Percentiles rank a stretch among this genome's conserved stretches.
phyloP scores from a whole-genome alignment of 2,797 vertebrate species.

The Pteronotus mesoamericanus region DNA sequence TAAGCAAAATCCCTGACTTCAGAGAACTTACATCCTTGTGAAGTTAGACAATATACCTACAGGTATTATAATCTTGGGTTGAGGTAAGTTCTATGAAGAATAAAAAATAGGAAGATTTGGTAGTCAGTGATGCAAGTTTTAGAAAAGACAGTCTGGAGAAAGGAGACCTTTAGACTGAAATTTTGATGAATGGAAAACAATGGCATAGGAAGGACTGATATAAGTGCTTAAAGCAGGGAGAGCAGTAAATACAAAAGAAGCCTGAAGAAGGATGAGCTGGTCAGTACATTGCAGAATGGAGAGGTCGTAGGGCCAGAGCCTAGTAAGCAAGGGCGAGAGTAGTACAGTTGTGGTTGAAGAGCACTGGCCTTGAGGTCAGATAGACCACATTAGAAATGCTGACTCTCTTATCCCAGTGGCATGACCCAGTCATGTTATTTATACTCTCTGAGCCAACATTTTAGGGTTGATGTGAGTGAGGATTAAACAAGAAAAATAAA shows the following conservation, averaged over 20 bases:
- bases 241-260: not conserved
- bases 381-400: not conserved
- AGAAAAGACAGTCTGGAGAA: not conserved
- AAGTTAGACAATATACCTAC: not conserved
- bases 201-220: not conserved
- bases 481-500: not conserved
- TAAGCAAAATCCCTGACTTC: not conserved
- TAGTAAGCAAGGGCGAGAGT: not conserved
- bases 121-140: not conserved
- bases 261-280: not conserved
- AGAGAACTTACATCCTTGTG: not conserved
- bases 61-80: not conserved
- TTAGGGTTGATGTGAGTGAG: not conserved
- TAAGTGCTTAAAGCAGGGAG: not conserved
- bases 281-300: too few relatives aligned
- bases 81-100: not conserved
- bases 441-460: not conserved
- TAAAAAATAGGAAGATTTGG: not conserved
- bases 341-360: rapidly evolving
- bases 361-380: not conserved
- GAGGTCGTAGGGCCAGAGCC: not conserved
- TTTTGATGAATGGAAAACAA: not conserved
- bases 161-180: not conserved
- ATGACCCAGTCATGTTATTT: not conserved
- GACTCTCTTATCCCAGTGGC: too few relatives aligned